Base-by-base conservation (phyloP, 2,888 invertebrate species). In the Minunthozetes semirufus region DNA sequence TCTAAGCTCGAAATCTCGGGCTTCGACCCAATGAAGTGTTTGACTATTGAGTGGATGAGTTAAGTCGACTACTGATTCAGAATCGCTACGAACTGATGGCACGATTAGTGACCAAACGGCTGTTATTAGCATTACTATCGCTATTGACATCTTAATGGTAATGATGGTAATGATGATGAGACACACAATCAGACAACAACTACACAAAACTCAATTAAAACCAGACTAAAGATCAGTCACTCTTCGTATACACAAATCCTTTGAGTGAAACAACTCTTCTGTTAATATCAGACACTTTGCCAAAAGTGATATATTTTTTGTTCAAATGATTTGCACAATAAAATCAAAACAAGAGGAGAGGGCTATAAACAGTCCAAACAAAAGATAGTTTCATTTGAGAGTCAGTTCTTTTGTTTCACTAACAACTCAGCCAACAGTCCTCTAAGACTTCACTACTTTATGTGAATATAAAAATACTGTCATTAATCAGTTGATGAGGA, bases 51-150 rank as follows among this genome's bases (percentile, higher is more conserved):
- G 33, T 3, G 5, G 33, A 66, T 66, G 66, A 66, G 17, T 66
- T 66, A 66, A 66, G 33, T 66, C 66, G n/a, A 66, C 38, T 33
- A 66, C n/a, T 8, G 66, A 33, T 38, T 66, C 61, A 25, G 17
- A 25, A 17, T 56, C 4, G 46, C 46, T 8, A 15, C 46, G 56
- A 56, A 56, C 2, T 56, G 56, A 61, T 61, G 29, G 29, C 61
- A n/a, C 17, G 1, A 61, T 29, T 15, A 61, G 5, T 29, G 61
- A 17, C 33, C 27, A 61, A 29, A 61, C 29, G n/a, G 25, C 11
- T 17, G 25, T 25, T 15, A 61, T 61, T 29, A 61, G 61, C 59
- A 25, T 25, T 29, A n/a, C 29, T 61, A 61, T 61, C 29, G 15
- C 29, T 61, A 29, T 61, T 29, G 13, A 27, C 61, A 29, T 61